A percentile compares a stretch with the other conserved stretches of the same genome.
phyloP scores from a whole-genome alignment of 2,113 vertebrate genomes.

The Desmodus rotundus region DNA sequence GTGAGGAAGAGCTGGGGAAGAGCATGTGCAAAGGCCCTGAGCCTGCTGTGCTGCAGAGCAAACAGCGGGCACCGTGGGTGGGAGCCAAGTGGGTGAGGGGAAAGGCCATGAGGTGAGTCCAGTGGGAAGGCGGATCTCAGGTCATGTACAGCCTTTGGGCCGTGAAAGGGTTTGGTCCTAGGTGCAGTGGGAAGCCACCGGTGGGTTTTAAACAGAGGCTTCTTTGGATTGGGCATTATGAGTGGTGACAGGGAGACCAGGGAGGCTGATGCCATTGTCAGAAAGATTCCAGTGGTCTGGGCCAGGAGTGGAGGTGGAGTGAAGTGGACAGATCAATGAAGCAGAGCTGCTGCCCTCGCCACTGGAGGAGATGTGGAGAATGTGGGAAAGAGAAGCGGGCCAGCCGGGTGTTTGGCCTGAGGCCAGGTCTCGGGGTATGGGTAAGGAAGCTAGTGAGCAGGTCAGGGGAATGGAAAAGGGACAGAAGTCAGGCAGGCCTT shows the following conservation, averaged over 20 bases:
- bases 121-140: background rate
- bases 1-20: background rate
- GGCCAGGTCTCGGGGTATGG: background rate
- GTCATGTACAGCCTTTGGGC: background rate
- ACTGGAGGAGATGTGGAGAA: background rate
- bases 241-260: background rate
- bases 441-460: background rate
- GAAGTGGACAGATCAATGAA: background rate
- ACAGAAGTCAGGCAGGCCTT: background rate
- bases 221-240: background rate
- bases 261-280: background rate
- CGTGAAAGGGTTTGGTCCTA: background rate
- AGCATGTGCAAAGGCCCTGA: background rate
- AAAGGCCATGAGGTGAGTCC: background rate
- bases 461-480: background rate
- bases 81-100: background rate
- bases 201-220: background rate
- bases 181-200: background rate
- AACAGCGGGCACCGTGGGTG: background rate
- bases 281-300: background rate
- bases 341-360: background rate
- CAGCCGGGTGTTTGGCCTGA: background rate
- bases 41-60: background rate
- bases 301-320: background rate
- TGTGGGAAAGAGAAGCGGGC: background rate